Percentiles rank a stretch among this genome's conserved stretches.
phyloP scores from a whole-genome alignment of 2,888 invertebrate species.

The Ecliptopera silaceata region DNA sequence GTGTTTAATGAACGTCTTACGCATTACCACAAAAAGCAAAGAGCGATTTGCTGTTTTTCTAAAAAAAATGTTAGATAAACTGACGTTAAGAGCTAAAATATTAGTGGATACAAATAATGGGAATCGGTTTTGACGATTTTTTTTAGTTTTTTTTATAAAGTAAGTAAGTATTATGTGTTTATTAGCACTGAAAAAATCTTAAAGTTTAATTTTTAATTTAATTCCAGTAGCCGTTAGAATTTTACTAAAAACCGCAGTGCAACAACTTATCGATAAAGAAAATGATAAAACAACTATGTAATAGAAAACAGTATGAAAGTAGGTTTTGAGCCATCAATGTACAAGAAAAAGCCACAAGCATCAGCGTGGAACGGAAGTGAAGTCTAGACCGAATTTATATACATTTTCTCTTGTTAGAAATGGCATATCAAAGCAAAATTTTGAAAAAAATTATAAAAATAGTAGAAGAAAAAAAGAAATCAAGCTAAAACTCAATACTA shows the following conservation, averaged over 20 bases:
- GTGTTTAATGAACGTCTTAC: too few relatives aligned
- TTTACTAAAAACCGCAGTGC: not conserved
- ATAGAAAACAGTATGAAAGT: slow-evolving; percentile 19
- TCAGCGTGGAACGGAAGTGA: slow-evolving; percentile 30
- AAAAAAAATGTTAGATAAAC: too few relatives aligned
- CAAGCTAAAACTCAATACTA: too few relatives aligned
- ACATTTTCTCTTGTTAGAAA: slow-evolving; percentile 21
- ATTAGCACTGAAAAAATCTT: not conserved
- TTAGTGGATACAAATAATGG: not conserved
- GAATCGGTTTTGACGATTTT: too few relatives aligned
- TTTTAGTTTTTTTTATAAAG: too few relatives aligned
- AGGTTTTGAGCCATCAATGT: slow-evolving; percentile 27
- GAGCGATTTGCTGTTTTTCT: too few relatives aligned
- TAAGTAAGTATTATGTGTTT: not conserved
- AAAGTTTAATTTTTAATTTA: not conserved
- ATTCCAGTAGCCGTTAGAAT: not conserved
- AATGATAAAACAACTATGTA: not conserved
- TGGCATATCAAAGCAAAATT: not conserved
- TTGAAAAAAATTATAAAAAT: too few relatives aligned
- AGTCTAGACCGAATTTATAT: slow-evolving; percentile 24
- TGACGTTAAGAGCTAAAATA: too few relatives aligned
- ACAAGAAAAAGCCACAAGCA: slow-evolving; percentile 30
- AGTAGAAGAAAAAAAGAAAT: too few relatives aligned
- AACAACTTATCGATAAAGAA: not conserved
- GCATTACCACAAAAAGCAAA: too few relatives aligned